Conservation (phyloP, 2,888 invertebrate genomes). For the Euplexia lucipara region DNA sequence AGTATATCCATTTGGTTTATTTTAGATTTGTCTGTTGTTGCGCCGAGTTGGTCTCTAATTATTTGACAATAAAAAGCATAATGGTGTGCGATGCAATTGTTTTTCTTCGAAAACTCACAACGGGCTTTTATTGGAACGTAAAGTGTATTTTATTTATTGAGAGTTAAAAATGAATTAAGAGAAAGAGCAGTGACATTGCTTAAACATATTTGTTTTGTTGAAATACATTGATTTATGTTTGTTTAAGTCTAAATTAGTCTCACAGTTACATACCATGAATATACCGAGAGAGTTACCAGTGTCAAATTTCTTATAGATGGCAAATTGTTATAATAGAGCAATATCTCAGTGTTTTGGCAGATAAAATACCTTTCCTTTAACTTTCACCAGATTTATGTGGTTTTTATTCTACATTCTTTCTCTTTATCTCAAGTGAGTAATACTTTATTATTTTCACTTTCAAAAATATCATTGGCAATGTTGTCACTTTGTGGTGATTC, state of each 20-base stretch:
- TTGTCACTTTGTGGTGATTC: conserved; percentile 74
- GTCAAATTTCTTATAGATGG: conserved; percentile 17
- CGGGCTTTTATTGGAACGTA: conserved; percentile 81
- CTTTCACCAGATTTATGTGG: conserved; percentile 55
- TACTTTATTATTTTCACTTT: conserved; percentile 60
- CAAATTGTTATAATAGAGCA: conserved; percentile 27
- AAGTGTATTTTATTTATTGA: conserved; percentile 84
- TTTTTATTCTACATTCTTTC: conserved; percentile 10
- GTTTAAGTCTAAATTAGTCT: background rate
- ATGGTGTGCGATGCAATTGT: conserved; percentile 76
- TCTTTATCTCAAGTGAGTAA: conserved; percentile 32
- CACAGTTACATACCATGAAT: conserved; percentile 40
- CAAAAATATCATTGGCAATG: conserved; percentile 57
- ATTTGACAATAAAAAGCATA: conserved; percentile 82
- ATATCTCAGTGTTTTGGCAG: conserved; percentile 40
- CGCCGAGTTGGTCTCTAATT: conserved; percentile 78
- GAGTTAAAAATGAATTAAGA: conserved; percentile 79
- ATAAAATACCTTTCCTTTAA: conserved; percentile 30
- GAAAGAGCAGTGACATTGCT: conserved; percentile 40
- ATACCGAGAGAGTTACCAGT: conserved; percentile 24
- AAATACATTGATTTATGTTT: conserved; percentile 15
- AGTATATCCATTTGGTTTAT: conserved; percentile 70
- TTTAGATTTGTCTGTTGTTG: conserved; percentile 74
- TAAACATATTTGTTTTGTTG: conserved; percentile 17
- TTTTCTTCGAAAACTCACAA: conserved; percentile 73